These are phyloP conservation scores for Bombylius discolor DNA, from an alignment of 2,888 invertebrate species.

Conservation along the genomic window DNA sequence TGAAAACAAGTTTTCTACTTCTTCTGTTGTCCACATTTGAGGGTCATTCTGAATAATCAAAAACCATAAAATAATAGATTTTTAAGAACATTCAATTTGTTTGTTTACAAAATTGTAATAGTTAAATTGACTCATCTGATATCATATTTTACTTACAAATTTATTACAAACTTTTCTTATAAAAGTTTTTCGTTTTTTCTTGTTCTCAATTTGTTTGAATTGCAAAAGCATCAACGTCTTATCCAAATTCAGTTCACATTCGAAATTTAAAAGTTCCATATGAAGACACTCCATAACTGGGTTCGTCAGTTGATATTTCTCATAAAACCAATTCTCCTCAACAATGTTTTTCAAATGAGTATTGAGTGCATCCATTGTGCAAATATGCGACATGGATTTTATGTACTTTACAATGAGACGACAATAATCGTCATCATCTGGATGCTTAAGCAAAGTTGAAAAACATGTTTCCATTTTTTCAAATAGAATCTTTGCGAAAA, in stretches of 20 bases:
- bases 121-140: too few species aligned
- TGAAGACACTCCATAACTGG: conserved; percentile 18
- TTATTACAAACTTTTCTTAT: conserved; percentile 28
- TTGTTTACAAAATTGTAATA: too few species aligned
- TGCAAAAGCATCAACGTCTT: conserved; percentile 24
- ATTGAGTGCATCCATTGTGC: conserved; percentile 29
- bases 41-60: too few species aligned
- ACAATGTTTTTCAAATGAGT: conserved; percentile 27
- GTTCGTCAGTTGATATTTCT: conserved; percentile 26
- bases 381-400: conserved; percentile 26
- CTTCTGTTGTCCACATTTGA: too few species aligned
- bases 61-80: too few species aligned
- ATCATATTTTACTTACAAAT: conserved; percentile 20
- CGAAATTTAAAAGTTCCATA: conserved; percentile 26
- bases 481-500: conserved; percentile 33
- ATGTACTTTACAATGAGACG: conserved; percentile 27
- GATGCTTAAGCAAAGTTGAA: conserved; percentile 19
- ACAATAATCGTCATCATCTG: conserved; percentile 7
- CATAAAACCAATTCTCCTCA: conserved; percentile 30
- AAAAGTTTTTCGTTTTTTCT: conserved; percentile 23
- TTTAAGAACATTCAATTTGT: too few species aligned
- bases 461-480: conserved; percentile 30
- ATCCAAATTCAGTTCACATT: conserved; percentile 28
- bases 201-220: conserved; percentile 14
- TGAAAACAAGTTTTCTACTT: too few species aligned